Evolutionary conservation across 2,113 vertebrate species (phyloP), one percentile per base, ranked within the genome.

Genomic region (Thymallus thymallus): DNA sequence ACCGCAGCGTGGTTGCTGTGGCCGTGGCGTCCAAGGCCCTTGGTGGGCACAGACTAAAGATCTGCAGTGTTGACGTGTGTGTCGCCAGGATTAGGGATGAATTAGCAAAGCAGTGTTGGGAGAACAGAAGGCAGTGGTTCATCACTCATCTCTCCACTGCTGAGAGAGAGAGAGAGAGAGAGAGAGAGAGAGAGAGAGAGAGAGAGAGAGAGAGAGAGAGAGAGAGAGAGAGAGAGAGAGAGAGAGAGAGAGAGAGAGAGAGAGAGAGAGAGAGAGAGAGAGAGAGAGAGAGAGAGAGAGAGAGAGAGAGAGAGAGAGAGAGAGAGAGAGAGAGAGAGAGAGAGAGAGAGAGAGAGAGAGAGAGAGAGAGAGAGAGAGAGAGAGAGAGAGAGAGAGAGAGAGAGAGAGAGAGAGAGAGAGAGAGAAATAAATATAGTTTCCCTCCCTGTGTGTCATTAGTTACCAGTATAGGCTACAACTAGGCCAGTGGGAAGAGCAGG

Each of bases 401-500:
- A 60, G 56, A 23, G 56, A 5, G 1, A 60, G n/a, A 60, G 3
- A 23, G 2, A 56, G 56, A 5, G 56, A 22, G 7, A 46, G n/a
- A 58, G 69, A 35, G 6, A n/a, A 10, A 35, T 16, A 10, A 2
- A 18, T n/a, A 6, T 5, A 41, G 56, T 74, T 72, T 74, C 22
- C 69, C 61, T 51, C 48, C 12, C 16, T 51, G 48, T 51, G 48
- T 51, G 48, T 51, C 48, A 18, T 51, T 51, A 51, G 48, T 51
- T 51, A 51, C 48, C 67, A 35, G 35, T 68, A 64, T 72, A 74
- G 82, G 14, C 48, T 51, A 51, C 48, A 87, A 81, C 84, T 87
- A 81, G 90, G 86, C 84, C 82, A 86, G 81, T 80, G 78, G 61
- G 79, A 85, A 68, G 81, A 84, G 77, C 83, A 83, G 61, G 55